These are phyloP conservation scores for Camponotus pennsylvanicus DNA, from an alignment of 1,140 invertebrate species.

Conservation along the genomic window DNA sequence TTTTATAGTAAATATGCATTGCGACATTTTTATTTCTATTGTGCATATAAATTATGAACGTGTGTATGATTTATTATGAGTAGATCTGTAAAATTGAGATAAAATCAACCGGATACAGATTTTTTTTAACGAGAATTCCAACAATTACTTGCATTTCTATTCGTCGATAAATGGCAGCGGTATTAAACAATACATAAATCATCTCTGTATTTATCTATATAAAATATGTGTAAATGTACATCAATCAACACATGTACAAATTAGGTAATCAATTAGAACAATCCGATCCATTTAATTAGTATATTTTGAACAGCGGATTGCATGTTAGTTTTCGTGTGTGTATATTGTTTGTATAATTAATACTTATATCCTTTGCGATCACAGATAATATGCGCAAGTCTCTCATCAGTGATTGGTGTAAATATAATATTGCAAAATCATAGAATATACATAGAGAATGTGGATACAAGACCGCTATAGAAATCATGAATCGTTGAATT, in stretches of 20 bases:
- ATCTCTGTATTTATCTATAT: background rate
- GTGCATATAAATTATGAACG: too few species aligned
- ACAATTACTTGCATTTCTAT: background rate
- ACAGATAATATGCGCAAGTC: background rate
- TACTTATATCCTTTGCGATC: background rate
- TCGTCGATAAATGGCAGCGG: background rate
- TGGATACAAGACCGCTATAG: background rate
- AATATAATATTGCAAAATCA: constrained; percentile 2
- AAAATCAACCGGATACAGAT: background rate
- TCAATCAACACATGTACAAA: background rate
- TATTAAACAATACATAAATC: constrained; percentile 1
- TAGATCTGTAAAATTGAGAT: background rate
- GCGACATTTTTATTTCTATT: too few species aligned
- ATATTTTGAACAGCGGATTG: constrained; percentile 10
- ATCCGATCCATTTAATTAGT: constrained; percentile 1
- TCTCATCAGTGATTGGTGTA: background rate
- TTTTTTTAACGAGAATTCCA: background rate
- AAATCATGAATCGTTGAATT: constrained; percentile 12
- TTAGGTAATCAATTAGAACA: background rate
- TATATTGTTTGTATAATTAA: background rate
- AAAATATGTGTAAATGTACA: background rate
- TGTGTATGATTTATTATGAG: too few species aligned
- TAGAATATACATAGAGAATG: background rate
- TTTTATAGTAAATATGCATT: too few species aligned
- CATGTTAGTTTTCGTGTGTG: background rate